Percentiles rank a stretch among this genome's conserved stretches.
These are phyloP conservation scores for Neogale vison DNA, from an alignment of 2,113 vertebrate species.

Conservation along the genomic window DNA sequence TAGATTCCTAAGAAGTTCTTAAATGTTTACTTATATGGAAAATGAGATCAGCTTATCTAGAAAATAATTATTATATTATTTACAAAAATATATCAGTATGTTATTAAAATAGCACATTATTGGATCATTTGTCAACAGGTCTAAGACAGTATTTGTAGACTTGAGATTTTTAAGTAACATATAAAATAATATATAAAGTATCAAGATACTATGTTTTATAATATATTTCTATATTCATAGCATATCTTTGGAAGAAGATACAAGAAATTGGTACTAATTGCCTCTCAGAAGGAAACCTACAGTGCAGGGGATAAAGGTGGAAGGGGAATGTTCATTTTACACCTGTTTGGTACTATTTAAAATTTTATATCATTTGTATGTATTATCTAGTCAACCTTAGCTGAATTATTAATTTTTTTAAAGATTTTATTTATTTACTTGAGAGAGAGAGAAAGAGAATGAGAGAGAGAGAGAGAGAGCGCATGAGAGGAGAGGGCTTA, in stretches of 20 bases:
- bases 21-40: constrained; percentile 22
- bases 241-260: neutral
- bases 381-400: neutral
- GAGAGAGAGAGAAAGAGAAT: too few species aligned
- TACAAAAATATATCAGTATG: neutral
- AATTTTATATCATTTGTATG: neutral
- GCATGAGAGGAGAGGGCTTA: too few species aligned
- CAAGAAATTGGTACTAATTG: neutral
- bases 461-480: too few species aligned
- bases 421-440: too few species aligned
- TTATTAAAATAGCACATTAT: neutral
- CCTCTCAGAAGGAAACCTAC: neutral
- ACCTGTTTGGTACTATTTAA: neutral
- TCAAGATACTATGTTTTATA: neutral
- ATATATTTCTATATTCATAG: neutral
- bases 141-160: neutral
- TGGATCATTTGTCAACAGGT: neutral
- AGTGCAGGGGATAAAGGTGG: neutral
- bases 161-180: constrained; percentile 7
- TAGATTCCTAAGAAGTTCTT: neutral
- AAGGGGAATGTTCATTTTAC: neutral
- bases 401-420: neutral
- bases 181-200: neutral
- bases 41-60: constrained; percentile 11
- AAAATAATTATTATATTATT: constrained; percentile 43